These are phyloP conservation scores for Lithobates pipiens DNA, from an alignment of 2,797 vertebrate genomes.

Conservation along the genomic window DNA sequence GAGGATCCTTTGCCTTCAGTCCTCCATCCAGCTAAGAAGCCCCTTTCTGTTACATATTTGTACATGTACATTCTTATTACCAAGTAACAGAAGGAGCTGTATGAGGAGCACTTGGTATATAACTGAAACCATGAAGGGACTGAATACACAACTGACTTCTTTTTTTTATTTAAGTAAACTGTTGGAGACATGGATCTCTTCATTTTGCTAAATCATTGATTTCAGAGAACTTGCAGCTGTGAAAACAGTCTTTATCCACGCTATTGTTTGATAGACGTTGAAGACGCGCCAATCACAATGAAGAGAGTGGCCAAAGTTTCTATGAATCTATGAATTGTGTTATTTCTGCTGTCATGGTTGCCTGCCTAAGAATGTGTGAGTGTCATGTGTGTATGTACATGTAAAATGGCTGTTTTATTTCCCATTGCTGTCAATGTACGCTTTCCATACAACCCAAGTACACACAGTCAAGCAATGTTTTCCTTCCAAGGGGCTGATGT, in stretches of 20 bases:
- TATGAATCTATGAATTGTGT: conserved; percentile 41
- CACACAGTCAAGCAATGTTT: conserved; percentile 39
- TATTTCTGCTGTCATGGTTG: conserved; percentile 22
- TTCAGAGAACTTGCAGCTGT: conserved; percentile 49
- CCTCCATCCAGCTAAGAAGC: conserved; percentile 67
- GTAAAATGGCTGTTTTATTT: conserved; percentile 9
- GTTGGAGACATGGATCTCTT: conserved; percentile 61
- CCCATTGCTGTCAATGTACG: neutral
- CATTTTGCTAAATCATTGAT: conserved; percentile 33
- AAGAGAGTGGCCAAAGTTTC: conserved; percentile 52
- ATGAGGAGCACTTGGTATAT: conserved; percentile 54
- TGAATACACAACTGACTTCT: conserved; percentile 59
- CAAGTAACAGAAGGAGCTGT: conserved; percentile 64
- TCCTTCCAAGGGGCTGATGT: conserved; percentile 5
- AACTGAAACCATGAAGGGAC: conserved; percentile 59
- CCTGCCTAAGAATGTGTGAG: neutral
- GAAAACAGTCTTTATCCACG: conserved; percentile 35
- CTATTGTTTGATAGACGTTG: conserved; percentile 45
- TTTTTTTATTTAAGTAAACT: conserved; percentile 66
- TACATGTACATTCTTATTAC: conserved; percentile 61
- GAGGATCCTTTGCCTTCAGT: conserved; percentile 64
- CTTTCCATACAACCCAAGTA: conserved; percentile 21
- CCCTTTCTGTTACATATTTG: conserved; percentile 61
- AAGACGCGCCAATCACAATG: conserved; percentile 43
- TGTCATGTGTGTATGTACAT: conserved; percentile 16